phyloP scores from a whole-genome alignment of 2,797 vertebrate species.

The Diplodus puntazzo region DNA sequence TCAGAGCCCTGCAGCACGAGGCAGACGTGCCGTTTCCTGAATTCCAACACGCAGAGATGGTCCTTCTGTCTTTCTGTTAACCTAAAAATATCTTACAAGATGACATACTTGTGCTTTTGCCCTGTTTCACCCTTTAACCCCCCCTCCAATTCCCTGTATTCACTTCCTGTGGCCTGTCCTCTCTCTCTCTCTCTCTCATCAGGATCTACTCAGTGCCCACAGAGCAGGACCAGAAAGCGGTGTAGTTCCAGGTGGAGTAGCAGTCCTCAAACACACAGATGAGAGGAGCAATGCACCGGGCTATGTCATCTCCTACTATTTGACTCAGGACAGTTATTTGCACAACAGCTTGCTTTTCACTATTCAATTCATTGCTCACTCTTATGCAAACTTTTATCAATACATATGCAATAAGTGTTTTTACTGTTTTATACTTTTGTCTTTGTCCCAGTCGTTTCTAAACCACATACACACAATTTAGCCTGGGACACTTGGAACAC shows the following conservation, averaged over 20 bases:
- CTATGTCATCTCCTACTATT: constrained; percentile 47
- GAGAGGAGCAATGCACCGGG: constrained; percentile 47
- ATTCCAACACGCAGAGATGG: constrained; percentile 31
- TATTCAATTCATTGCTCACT: constrained; percentile 33
- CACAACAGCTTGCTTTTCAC: constrained; percentile 65
- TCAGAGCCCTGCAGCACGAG: constrained; percentile 56
- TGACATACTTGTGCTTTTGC: constrained; percentile 45
- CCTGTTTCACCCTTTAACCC: constrained; percentile 13
- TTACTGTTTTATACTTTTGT: constrained; percentile 42
- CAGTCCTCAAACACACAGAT: constrained; percentile 39
- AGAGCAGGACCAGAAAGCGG: constrained; percentile 83
- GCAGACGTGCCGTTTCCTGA: constrained; percentile 42
- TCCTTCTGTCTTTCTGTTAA: constrained; percentile 42
- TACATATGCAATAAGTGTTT: constrained; percentile 38
- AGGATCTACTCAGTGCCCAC: constrained; percentile 85
- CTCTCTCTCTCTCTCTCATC: constrained; percentile 20
- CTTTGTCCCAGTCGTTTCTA: constrained; percentile 57
- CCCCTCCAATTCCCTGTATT: background rate
- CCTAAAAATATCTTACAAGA: constrained; percentile 52
- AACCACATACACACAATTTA: constrained; percentile 56
- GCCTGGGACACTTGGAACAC: constrained; percentile 71
- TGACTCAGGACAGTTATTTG: constrained; percentile 71
- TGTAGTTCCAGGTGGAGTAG: constrained; percentile 71
- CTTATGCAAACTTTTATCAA: constrained; percentile 32
- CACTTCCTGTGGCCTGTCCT: constrained; percentile 19